These are phyloP conservation scores for Silurus asotus DNA, from an alignment of 2,113 vertebrate genomes.

Conservation along the genomic window DNA sequence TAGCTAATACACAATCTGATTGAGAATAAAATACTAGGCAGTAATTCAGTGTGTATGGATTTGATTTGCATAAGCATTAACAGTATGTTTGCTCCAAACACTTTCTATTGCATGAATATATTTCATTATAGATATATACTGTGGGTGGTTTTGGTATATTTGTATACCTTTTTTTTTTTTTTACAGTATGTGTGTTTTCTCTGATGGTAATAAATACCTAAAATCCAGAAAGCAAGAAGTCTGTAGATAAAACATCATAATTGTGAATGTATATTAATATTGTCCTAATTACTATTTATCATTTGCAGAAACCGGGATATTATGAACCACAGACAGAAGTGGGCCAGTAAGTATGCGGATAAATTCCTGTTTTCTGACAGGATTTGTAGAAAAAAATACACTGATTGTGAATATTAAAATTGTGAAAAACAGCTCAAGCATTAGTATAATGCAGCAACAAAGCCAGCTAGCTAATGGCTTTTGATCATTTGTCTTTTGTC, in stretches of 20 bases:
- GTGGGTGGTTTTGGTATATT: background rate
- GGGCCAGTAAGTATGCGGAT: constrained; percentile 70
- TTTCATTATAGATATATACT: background rate
- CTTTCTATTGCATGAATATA: background rate
- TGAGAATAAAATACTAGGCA: background rate
- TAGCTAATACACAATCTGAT: background rate
- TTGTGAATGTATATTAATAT: background rate
- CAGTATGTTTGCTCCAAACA: background rate
- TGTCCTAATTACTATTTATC: background rate
- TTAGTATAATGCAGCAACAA: background rate
- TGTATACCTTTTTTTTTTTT: background rate
- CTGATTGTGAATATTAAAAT: background rate
- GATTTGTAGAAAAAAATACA: background rate
- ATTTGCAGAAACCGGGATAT: constrained; percentile 79
- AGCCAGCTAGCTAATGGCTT: background rate
- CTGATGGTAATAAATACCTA: background rate
- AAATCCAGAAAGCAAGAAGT: background rate
- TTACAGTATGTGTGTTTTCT: background rate
- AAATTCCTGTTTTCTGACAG: background rate
- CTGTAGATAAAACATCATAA: background rate
- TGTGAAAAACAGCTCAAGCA: background rate
- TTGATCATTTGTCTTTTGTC: background rate
- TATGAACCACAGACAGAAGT: constrained; percentile 75
- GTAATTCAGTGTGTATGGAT: background rate
- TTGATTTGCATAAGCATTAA: background rate